Evolutionary conservation across 2,113 vertebrate species (phyloP).

Genomic region (Erpornis zantholeuca): DNA sequence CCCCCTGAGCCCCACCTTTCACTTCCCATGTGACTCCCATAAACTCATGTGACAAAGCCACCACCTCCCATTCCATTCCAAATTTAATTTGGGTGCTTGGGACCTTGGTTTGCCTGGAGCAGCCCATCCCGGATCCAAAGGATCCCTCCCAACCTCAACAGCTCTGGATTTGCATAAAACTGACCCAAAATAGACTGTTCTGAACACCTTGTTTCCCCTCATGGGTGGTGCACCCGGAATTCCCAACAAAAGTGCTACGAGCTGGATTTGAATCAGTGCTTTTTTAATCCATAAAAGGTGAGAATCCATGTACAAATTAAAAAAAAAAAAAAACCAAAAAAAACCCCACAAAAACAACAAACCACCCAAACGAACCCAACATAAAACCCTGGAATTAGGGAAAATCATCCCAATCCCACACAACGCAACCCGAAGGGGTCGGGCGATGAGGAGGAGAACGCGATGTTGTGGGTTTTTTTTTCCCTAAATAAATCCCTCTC

Average conservation of each 20-base stretch:
- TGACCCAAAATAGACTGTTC: rapidly evolving
- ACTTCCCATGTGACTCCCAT: rapidly evolving
- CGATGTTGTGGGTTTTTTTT: background rate
- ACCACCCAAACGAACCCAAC: background rate
- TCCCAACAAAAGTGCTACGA: background rate
- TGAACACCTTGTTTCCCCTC: no score
- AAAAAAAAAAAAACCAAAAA: background rate
- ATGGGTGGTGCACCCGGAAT: rapidly evolving
- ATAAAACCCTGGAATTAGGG: background rate
- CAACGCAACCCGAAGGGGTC: background rate
- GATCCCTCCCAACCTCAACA: background rate
- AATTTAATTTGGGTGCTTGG: background rate
- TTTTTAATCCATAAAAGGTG: conserved; percentile 59
- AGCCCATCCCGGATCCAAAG: background rate
- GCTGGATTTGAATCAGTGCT: background rate
- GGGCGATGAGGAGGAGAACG: background rate
- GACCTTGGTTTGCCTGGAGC: background rate
- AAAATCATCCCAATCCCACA: background rate
- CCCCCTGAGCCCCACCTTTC: no score
- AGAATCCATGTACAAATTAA: conserved; percentile 26
- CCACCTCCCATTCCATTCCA: background rate
- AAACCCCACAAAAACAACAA: background rate
- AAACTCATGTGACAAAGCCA: background rate
- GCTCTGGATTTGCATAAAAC: background rate
- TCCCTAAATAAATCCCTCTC: background rate